phyloP scores from a whole-genome alignment of 2,888 invertebrate species.

The Aromia moschata region DNA sequence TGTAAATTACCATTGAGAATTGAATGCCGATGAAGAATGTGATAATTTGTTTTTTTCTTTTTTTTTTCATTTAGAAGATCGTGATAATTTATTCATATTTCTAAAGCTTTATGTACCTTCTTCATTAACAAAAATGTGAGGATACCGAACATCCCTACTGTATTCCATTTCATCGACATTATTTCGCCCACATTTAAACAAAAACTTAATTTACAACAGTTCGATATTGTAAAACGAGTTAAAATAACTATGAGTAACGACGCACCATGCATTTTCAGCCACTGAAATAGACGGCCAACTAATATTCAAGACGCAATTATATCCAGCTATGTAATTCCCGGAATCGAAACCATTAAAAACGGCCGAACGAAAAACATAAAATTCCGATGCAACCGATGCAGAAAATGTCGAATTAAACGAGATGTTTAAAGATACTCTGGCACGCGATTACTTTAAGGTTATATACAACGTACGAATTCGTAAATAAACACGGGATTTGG shows the following conservation, averaged over 20 bases:
- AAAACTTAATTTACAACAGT: too few relatives aligned
- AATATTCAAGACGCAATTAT: neutral
- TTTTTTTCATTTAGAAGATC: too few relatives aligned
- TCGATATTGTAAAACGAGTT: neutral
- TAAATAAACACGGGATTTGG: conserved; percentile 33
- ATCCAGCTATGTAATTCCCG: neutral
- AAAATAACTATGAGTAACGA: neutral
- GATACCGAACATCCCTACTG: too few relatives aligned
- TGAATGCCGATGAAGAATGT: too few relatives aligned
- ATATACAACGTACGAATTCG: conserved; percentile 8
- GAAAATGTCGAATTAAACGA: neutral
- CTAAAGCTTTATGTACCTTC: too few relatives aligned
- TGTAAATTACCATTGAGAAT: too few relatives aligned
- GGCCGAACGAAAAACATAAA: neutral
- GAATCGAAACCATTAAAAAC: neutral
- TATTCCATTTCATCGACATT: too few relatives aligned
- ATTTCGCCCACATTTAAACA: too few relatives aligned
- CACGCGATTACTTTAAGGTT: neutral
- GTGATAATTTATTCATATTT: too few relatives aligned
- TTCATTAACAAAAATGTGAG: too few relatives aligned
- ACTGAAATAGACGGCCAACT: neutral
- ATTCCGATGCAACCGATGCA: neutral
- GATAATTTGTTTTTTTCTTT: too few relatives aligned
- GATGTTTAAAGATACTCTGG: neutral
- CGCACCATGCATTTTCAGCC: neutral